Evolutionary conservation across 1,140 invertebrate species (phyloP).

Genomic region (Drosophila nikananu): DNA sequence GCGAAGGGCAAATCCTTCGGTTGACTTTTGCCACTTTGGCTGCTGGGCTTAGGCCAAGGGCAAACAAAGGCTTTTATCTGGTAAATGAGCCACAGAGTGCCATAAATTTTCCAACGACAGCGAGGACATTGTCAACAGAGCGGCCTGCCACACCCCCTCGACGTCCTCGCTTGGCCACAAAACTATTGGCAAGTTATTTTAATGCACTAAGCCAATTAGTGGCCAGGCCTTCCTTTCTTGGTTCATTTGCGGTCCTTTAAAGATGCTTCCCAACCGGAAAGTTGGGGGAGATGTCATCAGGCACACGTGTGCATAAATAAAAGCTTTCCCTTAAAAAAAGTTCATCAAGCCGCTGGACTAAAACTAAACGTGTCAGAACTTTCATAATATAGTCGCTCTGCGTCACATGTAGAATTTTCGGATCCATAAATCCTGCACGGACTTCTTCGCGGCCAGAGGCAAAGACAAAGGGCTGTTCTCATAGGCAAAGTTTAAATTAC

Average conservation of each 20-base stretch:
- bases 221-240: constrained; percentile 56
- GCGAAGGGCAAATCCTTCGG: constrained; percentile 61
- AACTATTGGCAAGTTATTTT: constrained; percentile 83
- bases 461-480: constrained; percentile 35
- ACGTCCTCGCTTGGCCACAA: constrained; percentile 57
- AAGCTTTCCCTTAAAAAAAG: constrained; percentile 59
- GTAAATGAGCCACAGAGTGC: constrained; percentile 79
- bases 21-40: constrained; percentile 43
- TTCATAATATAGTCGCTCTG: constrained; percentile 79
- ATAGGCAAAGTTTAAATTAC: constrained; percentile 81
- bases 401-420: constrained; percentile 50
- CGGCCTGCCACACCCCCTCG: not conserved
- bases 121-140: constrained; percentile 60
- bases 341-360: constrained; percentile 65
- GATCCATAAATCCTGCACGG: constrained; percentile 62
- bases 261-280: constrained; percentile 7
- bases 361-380: constrained; percentile 78
- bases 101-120: constrained; percentile 80
- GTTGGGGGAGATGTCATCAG: constrained; percentile 58
- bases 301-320: constrained; percentile 69
- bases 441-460: constrained; percentile 28
- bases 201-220: constrained; percentile 83
- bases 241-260: constrained; percentile 73
- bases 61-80: constrained; percentile 76
- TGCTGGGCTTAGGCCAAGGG: constrained; percentile 67